phyloP scores from a whole-genome alignment of 2,113 vertebrate species.

The Lontra canadensis region DNA sequence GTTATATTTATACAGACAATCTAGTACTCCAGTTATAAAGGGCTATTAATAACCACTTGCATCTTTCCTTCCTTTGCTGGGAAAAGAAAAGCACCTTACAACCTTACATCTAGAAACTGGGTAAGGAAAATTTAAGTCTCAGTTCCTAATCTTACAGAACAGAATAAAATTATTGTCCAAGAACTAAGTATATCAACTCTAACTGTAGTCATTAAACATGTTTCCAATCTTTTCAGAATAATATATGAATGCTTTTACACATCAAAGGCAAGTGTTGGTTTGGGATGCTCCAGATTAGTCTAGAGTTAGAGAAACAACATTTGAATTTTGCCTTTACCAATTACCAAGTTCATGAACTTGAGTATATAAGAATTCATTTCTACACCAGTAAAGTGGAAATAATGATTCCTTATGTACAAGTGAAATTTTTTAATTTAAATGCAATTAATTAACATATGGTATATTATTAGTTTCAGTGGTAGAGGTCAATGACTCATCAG shows the following conservation, averaged over 20 bases:
- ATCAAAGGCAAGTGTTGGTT: background rate
- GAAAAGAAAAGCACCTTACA: background rate
- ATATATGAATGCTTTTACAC: slow-evolving; percentile 6
- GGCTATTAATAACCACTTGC: slow-evolving; percentile 65
- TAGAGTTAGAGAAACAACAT: background rate
- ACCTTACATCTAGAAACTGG: background rate
- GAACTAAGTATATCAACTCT: background rate
- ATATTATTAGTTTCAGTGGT: background rate
- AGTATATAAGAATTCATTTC: slow-evolving; percentile 46
- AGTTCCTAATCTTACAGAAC: slow-evolving; percentile 23
- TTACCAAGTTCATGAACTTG: background rate
- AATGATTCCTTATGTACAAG: background rate
- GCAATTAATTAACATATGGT: background rate
- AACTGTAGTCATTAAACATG: slow-evolving; percentile 1
- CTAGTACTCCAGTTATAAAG: slow-evolving; percentile 43
- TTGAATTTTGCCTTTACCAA: slow-evolving; percentile 47
- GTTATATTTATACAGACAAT: slow-evolving; percentile 42
- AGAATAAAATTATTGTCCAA: background rate
- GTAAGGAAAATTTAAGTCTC: background rate
- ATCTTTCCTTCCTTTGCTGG: background rate
- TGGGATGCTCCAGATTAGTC: background rate
- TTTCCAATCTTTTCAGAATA: background rate
- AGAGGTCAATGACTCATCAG: background rate
- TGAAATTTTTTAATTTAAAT: background rate
- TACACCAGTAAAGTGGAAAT: slow-evolving; percentile 12